phyloP scores from a whole-genome alignment of 2,888 invertebrate species.

The Lasioglossum oenotherae region DNA sequence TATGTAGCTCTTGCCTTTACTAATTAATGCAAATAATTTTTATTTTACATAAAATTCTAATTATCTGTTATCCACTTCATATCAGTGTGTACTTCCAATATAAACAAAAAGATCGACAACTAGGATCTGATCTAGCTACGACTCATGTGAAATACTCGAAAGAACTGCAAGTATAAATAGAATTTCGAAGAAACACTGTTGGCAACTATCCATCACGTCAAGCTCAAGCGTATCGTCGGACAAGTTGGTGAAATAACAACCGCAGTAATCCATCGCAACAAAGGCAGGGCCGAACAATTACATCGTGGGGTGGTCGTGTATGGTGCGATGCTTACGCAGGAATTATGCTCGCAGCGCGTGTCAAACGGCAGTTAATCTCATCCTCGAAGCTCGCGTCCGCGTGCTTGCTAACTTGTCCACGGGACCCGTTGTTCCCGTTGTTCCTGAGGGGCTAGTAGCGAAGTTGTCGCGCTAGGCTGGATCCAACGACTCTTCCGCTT shows the following conservation, averaged over 20 bases:
- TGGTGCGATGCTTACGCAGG: slow-evolving; percentile 1
- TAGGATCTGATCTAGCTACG: too few relatives aligned
- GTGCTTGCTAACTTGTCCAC: slow-evolving; percentile 35
- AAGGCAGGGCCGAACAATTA: background rate
- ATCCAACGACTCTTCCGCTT: background rate
- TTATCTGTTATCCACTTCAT: background rate
- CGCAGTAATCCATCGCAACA: background rate
- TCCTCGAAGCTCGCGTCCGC: slow-evolving; percentile 21
- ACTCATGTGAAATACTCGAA: background rate
- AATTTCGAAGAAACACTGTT: background rate
- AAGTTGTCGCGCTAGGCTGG: slow-evolving; percentile 9
- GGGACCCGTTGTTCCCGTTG: slow-evolving; percentile 10
- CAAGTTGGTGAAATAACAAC: background rate
- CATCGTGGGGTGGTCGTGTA: too few relatives aligned
- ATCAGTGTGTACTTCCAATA: background rate
- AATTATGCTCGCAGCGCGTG: slow-evolving; percentile 29
- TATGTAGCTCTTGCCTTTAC: too few relatives aligned
- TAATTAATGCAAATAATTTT: too few relatives aligned
- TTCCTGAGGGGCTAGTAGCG: background rate
- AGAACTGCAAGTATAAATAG: background rate
- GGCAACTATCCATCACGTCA: background rate
- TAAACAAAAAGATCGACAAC: background rate
- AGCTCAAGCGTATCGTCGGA: background rate
- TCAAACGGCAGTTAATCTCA: slow-evolving; percentile 49
- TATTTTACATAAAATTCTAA: too few relatives aligned